Evolutionary conservation across 2,888 invertebrate species (phyloP), one percentile per base, ranked within the genome.

Genomic region (Epistrophe grossulariae): DNA sequence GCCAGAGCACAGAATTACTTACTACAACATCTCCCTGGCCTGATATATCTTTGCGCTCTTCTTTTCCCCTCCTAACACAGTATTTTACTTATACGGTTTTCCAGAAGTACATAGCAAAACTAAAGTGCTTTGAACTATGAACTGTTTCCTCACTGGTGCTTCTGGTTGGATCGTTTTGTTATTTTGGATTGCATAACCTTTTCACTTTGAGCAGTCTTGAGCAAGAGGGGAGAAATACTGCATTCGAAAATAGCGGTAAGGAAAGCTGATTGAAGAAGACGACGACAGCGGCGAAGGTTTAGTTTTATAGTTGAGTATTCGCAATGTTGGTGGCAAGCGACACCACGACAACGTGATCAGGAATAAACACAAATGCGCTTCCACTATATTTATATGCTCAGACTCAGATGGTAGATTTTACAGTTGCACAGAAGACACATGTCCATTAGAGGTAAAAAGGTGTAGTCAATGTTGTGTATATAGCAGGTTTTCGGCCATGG

Each of bases 111-210:
- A 35, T 35, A 82, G 70, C 78, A 78, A 55, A 55, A 74, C 70
- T 71, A 85, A 82, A 85, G 85, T 85, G 82, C 85, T 85, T 82
- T 85, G 82, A 82, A 82, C 85, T 85, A 82, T 85, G 85, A 85
- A 85, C 85, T 82, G 82, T 85, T 85, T 85, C 78, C 70, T 71
- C 70, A 82, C 70, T 70, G 43, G 43, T 74, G 73, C 85, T 85
- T 78, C 82, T 78, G 85, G 74, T 62, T 77, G 79, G 60, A 62
- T 71, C 45, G 66, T 70, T 70, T 68, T 70, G 68, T 68, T 80
- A 62, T 76, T 66, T 57, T 62, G 70, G n/a, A 79, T 85, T 85
- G 82, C 85, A 85, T 85, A 85, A 85, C 82, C 82, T 74, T 70
- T 70, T 70, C 71, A 71, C 50, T 77, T 79, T 76, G 55, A 40